phyloP scores from a whole-genome alignment of 2,888 invertebrate species.

The Apomyelois bistriatella region DNA sequence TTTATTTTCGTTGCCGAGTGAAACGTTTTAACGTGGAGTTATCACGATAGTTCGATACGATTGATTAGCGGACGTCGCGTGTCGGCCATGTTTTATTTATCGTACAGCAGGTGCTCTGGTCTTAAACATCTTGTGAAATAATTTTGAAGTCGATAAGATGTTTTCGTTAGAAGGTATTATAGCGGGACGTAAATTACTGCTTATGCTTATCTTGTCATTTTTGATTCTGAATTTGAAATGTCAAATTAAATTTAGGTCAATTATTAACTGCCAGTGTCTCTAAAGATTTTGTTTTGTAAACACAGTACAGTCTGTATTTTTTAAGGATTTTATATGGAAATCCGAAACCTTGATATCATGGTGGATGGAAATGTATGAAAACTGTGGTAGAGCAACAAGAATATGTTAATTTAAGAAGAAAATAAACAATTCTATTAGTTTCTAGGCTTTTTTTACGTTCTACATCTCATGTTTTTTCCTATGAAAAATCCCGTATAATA shows the following conservation, averaged over 20 bases:
- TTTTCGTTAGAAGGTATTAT: slow-evolving; percentile 7
- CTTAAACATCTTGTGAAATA: slow-evolving; percentile 20
- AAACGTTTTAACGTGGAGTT: slow-evolving; percentile 46
- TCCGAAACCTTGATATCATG: too few relatives aligned
- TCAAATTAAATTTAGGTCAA: background rate
- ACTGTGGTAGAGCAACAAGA: too few relatives aligned
- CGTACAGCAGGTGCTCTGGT: slow-evolving; percentile 45
- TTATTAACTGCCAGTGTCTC: background rate
- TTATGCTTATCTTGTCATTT: slow-evolving; percentile 16
- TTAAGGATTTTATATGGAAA: too few relatives aligned
- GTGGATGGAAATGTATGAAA: too few relatives aligned
- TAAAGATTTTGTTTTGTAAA: too few relatives aligned
- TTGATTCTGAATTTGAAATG: background rate
- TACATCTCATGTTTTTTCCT: too few relatives aligned
- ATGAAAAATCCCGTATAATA: too few relatives aligned
- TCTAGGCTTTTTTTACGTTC: too few relatives aligned
- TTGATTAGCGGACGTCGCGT: slow-evolving; percentile 57
- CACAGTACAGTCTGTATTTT: too few relatives aligned
- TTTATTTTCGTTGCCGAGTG: slow-evolving; percentile 43
- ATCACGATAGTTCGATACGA: slow-evolving; percentile 51
- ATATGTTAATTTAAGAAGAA: too few relatives aligned
- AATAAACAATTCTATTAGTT: too few relatives aligned
- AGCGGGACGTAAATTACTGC: slow-evolving; percentile 9
- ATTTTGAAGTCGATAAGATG: slow-evolving; percentile 15
- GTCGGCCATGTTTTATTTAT: slow-evolving; percentile 33